Base-by-base conservation (phyloP, 92 coral and sea anemone genomes). In the Diadumene lineata region DNA sequence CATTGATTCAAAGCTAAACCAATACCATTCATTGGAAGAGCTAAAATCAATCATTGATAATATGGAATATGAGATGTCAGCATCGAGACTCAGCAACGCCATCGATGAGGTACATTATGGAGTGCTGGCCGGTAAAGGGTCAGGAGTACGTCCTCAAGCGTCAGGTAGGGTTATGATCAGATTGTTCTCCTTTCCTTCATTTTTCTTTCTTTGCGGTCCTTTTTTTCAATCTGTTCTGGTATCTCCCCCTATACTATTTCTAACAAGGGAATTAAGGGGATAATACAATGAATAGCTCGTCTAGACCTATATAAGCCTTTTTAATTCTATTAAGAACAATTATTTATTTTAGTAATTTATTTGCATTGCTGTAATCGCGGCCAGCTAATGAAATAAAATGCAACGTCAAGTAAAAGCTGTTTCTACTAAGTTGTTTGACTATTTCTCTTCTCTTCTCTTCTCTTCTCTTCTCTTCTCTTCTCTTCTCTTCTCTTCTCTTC, bases 91-190 rank as follows among this genome's bases (percentile, higher is more conserved):
- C n/a, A 43, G 58, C 13, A 68, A 19, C 33, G 34, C 73, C 1
- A 46, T 68, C 11, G 8, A 43, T 29, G 73, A 44, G 16, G 11
- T 68, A 34, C 73, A 68, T 25, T 68, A 34, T 43, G 60, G 24
- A 3, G 73, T 68, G 0, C 48, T 68, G 24, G 31, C 73, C 18
- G 73, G 73, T 24, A 68, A 68, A 7, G 18, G 28, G 11, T 68
- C 73, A 23, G 73, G 73, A 4, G 31, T 68, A 9, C 73, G 73
- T 43, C 73, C 31, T 21, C 43, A 68, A 46, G 60, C 22, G 23
- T 23, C 73, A 23, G 73, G 73, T 68, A 1, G 11, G 72, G 34
- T 6, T 19, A 22, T 13, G 18, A 24, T 61, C 4, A 17, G 30
- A 8, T 57, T n/a, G n/a, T n/a, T n/a, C n/a, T n/a, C n/a, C n/a